Percentiles rank a stretch among this genome's conserved stretches.
phyloP scores from a whole-genome alignment of 2,888 invertebrate species.

The Cancer borealis region DNA sequence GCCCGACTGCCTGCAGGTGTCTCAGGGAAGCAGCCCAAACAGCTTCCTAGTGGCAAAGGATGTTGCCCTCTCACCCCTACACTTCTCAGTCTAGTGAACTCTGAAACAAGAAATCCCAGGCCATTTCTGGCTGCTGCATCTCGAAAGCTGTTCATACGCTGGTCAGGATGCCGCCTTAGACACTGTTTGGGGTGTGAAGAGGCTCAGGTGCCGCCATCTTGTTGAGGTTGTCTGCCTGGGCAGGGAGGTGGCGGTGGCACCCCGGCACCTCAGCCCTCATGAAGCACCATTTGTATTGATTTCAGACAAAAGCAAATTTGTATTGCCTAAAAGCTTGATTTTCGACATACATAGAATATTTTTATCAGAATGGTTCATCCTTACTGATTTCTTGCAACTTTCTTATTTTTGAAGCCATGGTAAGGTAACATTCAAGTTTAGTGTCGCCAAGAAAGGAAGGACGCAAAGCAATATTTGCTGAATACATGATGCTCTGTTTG shows the following conservation, averaged over 20 bases:
- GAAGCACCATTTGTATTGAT: neutral
- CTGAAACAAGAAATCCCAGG: neutral
- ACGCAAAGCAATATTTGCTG: no score
- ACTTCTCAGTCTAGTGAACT: neutral
- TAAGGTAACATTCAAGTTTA: neutral
- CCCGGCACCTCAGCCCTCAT: slow-evolving; percentile 9
- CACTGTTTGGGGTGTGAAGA: neutral
- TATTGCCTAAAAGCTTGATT: neutral
- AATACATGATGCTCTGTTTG: no score
- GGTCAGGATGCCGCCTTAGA: neutral
- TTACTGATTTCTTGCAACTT: neutral
- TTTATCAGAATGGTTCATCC: neutral
- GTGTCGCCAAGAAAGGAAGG: no score
- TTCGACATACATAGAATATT: neutral
- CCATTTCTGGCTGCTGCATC: neutral
- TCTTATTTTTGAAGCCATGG: neutral
- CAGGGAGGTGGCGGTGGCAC: neutral
- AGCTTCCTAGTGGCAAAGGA: neutral
- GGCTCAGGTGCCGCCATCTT: neutral
- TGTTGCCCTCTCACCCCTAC: neutral
- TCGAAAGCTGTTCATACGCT: neutral
- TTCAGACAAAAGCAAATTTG: neutral
- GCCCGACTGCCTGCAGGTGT: neutral
- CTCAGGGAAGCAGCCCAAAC: neutral
- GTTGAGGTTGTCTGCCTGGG: neutral